Conservation (phyloP, 1,140 invertebrate species). For the Leucophenga varia region DNA sequence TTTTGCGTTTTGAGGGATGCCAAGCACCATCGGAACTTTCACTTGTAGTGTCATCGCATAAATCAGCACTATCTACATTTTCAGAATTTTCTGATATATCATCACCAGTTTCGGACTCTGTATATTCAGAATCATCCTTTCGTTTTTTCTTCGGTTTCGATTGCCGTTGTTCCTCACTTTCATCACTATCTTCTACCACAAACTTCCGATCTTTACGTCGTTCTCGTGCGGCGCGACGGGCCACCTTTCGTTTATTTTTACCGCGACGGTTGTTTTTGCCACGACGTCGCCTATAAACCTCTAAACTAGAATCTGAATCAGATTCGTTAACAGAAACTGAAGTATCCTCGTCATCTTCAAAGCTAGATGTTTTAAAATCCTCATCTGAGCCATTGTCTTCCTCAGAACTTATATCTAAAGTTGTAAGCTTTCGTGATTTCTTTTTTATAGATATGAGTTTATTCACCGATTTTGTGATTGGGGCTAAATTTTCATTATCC, state of each 20-base stretch:
- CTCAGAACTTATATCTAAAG: conserved; percentile 77
- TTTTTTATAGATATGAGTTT: conserved; percentile 59
- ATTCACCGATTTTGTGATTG: conserved; percentile 20
- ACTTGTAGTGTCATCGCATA: conserved; percentile 53
- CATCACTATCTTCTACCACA: conserved; percentile 49
- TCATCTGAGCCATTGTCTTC: conserved; percentile 82
- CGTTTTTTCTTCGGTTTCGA: conserved; percentile 44
- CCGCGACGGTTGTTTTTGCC: conserved; percentile 22
- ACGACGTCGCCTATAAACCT: conserved; percentile 34
- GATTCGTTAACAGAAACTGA: conserved; percentile 36
- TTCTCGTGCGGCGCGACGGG: conserved; percentile 39
- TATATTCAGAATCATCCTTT: conserved; percentile 49
- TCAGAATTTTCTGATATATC: conserved; percentile 61
- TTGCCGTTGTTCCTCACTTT: conserved; percentile 32
- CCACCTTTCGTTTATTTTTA: conserved; percentile 40
- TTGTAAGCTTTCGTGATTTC: conserved; percentile 75
- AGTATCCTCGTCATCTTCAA: conserved; percentile 41
- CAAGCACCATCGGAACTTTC: conserved; percentile 47
- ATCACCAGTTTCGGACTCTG: conserved; percentile 60
- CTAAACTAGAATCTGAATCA: conserved; percentile 48
- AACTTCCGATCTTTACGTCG: conserved; percentile 48
- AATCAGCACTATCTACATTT: conserved; percentile 64
- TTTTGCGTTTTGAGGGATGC: conserved; percentile 46
- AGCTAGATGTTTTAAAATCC: conserved; percentile 73
- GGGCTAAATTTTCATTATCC: conserved; percentile 29